Evolutionary conservation across 2,797 vertebrate species (phyloP).

Genomic region (Pipistrellus pipistrellus): DNA sequence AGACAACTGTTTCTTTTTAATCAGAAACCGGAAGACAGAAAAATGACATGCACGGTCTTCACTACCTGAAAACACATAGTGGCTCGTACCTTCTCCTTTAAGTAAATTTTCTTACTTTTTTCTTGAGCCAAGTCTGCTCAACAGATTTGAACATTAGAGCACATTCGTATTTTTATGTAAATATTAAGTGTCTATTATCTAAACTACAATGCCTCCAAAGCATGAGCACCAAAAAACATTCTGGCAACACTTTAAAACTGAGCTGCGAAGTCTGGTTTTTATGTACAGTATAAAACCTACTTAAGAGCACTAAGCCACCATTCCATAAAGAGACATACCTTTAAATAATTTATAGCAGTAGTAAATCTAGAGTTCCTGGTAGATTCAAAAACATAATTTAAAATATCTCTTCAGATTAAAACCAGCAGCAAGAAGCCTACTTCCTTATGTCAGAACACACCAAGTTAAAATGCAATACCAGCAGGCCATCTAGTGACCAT

Average conservation of each 20-base stretch:
- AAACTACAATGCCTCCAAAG: slow-evolving; percentile 53
- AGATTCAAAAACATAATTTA: slow-evolving; percentile 80
- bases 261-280: slow-evolving; percentile 67
- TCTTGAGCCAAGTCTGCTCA: slow-evolving; percentile 63
- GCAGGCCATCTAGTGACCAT: slow-evolving; percentile 89
- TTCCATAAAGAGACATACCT: slow-evolving; percentile 72
- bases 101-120: slow-evolving; percentile 56
- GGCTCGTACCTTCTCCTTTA: not conserved
- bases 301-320: slow-evolving; percentile 66
- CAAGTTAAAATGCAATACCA: slow-evolving; percentile 78
- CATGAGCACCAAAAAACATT: slow-evolving; percentile 42
- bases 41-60: not conserved
- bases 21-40: not conserved
- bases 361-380: slow-evolving; percentile 76
- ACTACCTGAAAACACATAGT: not conserved
- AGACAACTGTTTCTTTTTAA: not conserved
- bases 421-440: slow-evolving; percentile 70
- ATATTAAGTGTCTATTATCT: slow-evolving; percentile 71
- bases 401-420: slow-evolving; percentile 80
- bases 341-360: slow-evolving; percentile 79
- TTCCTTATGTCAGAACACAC: slow-evolving; percentile 41
- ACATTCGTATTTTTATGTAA: slow-evolving; percentile 48
- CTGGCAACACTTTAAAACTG: slow-evolving; percentile 68
- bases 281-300: slow-evolving; percentile 60
- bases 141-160: slow-evolving; percentile 48